A percentile compares a stretch with the other conserved stretches of the same genome.
Conservation (phyloP, 2,113 vertebrate genomes). For the Cochlearius cochlearius region DNA sequence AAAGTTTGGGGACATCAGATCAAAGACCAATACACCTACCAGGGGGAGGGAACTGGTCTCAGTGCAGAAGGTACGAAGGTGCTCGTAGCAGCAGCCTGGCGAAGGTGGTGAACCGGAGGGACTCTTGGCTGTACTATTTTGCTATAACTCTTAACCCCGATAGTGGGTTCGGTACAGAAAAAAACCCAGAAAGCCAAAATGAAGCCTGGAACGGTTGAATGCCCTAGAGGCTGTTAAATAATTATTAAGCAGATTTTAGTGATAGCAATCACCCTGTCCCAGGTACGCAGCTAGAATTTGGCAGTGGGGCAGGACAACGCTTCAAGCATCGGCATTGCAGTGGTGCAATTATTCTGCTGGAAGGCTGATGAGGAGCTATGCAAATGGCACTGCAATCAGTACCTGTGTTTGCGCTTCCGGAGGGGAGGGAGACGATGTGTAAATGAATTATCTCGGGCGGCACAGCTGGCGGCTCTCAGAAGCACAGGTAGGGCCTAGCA, state of each 20-base stretch:
- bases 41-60: neutral
- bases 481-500: neutral
- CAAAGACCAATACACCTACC: neutral
- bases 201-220: neutral
- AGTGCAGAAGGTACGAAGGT: neutral
- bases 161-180: neutral
- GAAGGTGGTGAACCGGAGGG: neutral
- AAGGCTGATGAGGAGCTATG: slow-evolving; percentile 7
- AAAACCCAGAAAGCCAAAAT: neutral
- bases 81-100: neutral
- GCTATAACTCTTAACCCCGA: neutral
- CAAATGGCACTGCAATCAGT: neutral
- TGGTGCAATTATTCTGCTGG: slow-evolving; percentile 11
- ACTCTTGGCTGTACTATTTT: neutral
- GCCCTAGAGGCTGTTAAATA: neutral
- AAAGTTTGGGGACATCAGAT: neutral
- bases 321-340: neutral
- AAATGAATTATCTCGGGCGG: neutral
- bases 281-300: neutral
- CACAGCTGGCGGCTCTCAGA: neutral
- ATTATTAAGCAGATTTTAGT: slow-evolving; percentile 11
- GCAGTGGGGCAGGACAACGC: neutral
- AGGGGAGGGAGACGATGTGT: neutral
- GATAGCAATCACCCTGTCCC: neutral
- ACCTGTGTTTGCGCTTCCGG: neutral